These are phyloP conservation scores for Agrilus mali DNA, from an alignment of 2,888 invertebrate genomes.

Conservation along the genomic window DNA sequence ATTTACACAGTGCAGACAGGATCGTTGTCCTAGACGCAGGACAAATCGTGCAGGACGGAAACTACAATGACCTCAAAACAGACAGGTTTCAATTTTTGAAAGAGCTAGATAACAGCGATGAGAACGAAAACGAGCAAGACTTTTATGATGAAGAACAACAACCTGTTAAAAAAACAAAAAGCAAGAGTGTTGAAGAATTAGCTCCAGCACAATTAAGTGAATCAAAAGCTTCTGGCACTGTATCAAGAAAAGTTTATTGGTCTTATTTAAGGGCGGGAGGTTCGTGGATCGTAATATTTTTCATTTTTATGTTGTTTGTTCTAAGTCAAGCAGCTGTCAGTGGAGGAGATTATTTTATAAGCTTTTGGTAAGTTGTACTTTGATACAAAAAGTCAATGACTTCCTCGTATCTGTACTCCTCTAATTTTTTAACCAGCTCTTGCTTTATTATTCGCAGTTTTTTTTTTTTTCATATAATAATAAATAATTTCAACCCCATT, in stretches of 20 bases:
- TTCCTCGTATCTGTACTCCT: too few species aligned
- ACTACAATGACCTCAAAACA: conserved; percentile 32
- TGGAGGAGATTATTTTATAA: conserved; percentile 18
- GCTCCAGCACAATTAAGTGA: conserved; percentile 9
- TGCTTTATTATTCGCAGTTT: too few species aligned
- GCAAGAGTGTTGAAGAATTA: background rate
- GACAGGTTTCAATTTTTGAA: conserved; percentile 3
- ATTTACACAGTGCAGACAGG: conserved; percentile 36
- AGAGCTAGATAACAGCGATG: conserved; percentile 25
- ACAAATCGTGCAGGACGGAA: conserved; percentile 43
- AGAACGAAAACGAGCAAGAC: conserved; percentile 14
- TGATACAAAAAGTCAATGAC: too few species aligned
- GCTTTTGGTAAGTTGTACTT: conserved; percentile 10
- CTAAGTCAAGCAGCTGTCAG: conserved; percentile 15
- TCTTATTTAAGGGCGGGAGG: conserved; percentile 19
- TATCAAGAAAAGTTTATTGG: conserved; percentile 16
- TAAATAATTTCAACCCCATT: background rate
- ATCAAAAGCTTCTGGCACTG: conserved; percentile 17
- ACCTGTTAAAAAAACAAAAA: background rate
- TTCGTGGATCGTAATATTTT: conserved; percentile 11
- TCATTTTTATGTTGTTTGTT: conserved; percentile 14
- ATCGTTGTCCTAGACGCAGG: conserved; percentile 43
- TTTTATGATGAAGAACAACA: conserved; percentile 5
- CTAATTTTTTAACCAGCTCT: too few species aligned
- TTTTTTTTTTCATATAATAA: too few species aligned